Conservation (phyloP, 1,140 invertebrate genomes). For the Adelges cooleyi region DNA sequence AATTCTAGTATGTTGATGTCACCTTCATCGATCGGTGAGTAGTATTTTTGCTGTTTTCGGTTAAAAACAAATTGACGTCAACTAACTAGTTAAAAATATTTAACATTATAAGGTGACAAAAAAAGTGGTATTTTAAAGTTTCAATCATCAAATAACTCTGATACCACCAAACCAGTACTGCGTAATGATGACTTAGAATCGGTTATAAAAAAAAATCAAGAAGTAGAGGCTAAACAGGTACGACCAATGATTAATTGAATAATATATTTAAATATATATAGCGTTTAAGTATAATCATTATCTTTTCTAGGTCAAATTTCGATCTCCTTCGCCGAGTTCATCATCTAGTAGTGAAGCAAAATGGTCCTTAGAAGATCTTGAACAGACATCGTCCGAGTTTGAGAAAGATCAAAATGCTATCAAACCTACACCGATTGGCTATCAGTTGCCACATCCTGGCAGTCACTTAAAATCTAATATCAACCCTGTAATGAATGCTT, state of each 20-base stretch:
- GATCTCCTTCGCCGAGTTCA: not conserved
- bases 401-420: slow-evolving; percentile 17
- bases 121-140: slow-evolving; percentile 56
- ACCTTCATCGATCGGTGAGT: not conserved
- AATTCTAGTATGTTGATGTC: not conserved
- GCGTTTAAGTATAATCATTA: not conserved
- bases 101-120: slow-evolving; percentile 37
- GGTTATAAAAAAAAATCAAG: slow-evolving; percentile 49
- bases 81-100: too few relatives aligned
- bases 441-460: slow-evolving; percentile 1
- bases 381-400: slow-evolving; percentile 20
- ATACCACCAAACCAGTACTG: slow-evolving; percentile 37
- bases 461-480: not conserved
- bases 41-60: not conserved
- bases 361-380: slow-evolving; percentile 26
- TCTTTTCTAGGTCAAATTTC: slow-evolving; percentile 16
- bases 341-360: slow-evolving; percentile 20
- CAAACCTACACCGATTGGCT: slow-evolving; percentile 22
- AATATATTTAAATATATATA: not conserved
- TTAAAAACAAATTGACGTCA: not conserved
- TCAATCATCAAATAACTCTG: slow-evolving; percentile 41
- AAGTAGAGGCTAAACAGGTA: slow-evolving; percentile 50
- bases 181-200: slow-evolving; percentile 66
- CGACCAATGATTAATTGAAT: too few relatives aligned
- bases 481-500: not conserved